Evolutionary conservation across 2,113 vertebrate species (phyloP), one percentile per base, ranked within the genome.

Genomic region (Cairina moschata): DNA sequence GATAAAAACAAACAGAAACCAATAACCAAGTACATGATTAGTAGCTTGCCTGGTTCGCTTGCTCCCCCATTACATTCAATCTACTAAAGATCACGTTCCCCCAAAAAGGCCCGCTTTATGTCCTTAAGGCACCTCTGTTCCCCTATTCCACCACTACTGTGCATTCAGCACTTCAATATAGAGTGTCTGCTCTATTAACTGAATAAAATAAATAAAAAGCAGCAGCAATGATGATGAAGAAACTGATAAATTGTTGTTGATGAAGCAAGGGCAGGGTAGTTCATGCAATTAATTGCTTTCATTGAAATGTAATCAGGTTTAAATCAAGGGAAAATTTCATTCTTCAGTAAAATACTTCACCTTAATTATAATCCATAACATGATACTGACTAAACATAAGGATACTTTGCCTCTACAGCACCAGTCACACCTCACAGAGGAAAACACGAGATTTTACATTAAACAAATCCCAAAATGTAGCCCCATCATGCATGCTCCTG

Each of bases 241-340:
- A 80, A 68, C 56, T 31, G 78, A 91, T 84, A 31, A 94, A 89
- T 32, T 89, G 81, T 12, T 6, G 2, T 22, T 84, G 71, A 89
- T 52, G 84, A 93, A 87, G 82, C 71, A 94, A 91, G 87, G 78
- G 82, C 90, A 82, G 48, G 29, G 20, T 60, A 74, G 81, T 42
- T 89, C 62, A 75, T 21, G 60, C 14, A 6, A 83, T 89, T 82
- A 91, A 95, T 69, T 87, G 83, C 55, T 77, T 86, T 94, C 72
- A 90, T 8, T 40, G 80, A 93, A 56, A 93, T 78, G 73, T 89
- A 87, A 89, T 55, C 82, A 89, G 58, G 58, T 87, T 85, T 84
- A 95, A 69, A 84, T 58, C 78, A 94, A 93, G 81, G 52, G 44
- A 91, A 58, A 91, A 95, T 89, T 89, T 69, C 91, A 68, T 89